phyloP scores from a whole-genome alignment of 2,888 invertebrate genomes.

The Gari tellinella region DNA sequence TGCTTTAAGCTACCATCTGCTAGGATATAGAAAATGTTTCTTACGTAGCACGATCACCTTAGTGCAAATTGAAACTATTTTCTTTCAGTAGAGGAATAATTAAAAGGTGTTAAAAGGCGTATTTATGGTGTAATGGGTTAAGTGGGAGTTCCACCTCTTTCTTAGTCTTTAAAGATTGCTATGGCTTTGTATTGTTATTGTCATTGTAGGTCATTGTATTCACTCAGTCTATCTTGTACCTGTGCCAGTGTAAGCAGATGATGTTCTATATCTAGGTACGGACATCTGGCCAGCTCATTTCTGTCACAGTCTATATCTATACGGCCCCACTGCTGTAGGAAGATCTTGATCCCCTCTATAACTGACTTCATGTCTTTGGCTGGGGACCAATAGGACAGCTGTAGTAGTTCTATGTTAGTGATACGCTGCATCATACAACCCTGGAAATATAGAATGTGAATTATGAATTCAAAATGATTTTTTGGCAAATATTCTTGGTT shows the following conservation, averaged over 20 bases:
- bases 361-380: conserved; percentile 82
- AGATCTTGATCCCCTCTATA: conserved; percentile 80
- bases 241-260: conserved; percentile 80
- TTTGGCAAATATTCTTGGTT: background rate
- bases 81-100: too few relatives aligned
- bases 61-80: too few relatives aligned
- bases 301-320: conserved; percentile 78
- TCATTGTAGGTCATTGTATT: too few relatives aligned
- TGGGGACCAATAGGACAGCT: conserved; percentile 83
- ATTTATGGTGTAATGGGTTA: too few relatives aligned
- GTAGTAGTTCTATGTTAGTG: conserved; percentile 82
- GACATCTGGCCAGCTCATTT: conserved; percentile 77
- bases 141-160: too few relatives aligned
- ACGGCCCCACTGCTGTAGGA: conserved; percentile 81
- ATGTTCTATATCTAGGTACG: conserved; percentile 82
- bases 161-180: too few relatives aligned
- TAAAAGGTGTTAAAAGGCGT: too few relatives aligned
- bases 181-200: too few relatives aligned
- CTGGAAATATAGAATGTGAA: conserved; percentile 50
- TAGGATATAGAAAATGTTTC: too few relatives aligned
- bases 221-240: too few relatives aligned
- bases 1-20: too few relatives aligned
- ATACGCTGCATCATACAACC: conserved; percentile 80
- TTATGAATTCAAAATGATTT: background rate
- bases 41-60: too few relatives aligned